A percentile compares a stretch with the other conserved stretches of the same genome.
phyloP scores from a whole-genome alignment of 2,797 vertebrate species.

The Acrossocheilus fasciatus region DNA sequence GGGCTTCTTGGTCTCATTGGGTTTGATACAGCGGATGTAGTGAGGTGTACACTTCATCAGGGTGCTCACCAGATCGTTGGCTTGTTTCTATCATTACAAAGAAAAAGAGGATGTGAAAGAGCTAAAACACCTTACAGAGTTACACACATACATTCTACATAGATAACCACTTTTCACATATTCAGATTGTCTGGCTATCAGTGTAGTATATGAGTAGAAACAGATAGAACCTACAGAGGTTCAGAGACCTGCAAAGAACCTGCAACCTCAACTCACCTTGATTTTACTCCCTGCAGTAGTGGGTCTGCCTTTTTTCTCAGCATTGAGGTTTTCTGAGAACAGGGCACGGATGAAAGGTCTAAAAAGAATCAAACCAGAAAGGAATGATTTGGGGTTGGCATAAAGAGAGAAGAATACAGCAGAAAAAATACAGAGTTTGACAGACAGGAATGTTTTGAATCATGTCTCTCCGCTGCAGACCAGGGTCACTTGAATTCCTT shows the following conservation, averaged over 20 bases:
- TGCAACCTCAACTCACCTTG: conserved; percentile 82
- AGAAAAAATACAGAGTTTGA: conserved; percentile 23
- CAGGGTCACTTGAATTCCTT: conserved; percentile 42
- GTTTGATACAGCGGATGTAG: conserved; percentile 99
- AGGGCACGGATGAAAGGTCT: conserved; percentile 94
- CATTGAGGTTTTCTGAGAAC: conserved; percentile 94
- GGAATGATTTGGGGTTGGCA: conserved; percentile 33
- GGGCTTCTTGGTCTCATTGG: conserved; percentile 97
- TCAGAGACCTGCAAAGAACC: conserved; percentile 8
- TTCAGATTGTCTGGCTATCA: no score
- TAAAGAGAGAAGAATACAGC: conserved; percentile 1
- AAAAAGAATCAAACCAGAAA: conserved; percentile 46
- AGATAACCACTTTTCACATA: no score
- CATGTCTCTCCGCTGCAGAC: conserved; percentile 41
- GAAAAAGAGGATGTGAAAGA: not conserved
- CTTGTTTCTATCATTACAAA: conserved; percentile 88
- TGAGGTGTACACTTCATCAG: conserved; percentile 99
- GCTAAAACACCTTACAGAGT: conserved; percentile 3
- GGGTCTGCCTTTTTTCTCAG: conserved; percentile 96
- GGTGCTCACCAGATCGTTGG: conserved; percentile 96
- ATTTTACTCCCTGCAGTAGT: conserved; percentile 98
- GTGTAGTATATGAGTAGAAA: not conserved
- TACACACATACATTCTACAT: conserved; percentile 7
- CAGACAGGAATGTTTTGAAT: conserved; percentile 33
- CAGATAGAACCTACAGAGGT: not conserved